Evolutionary conservation across 2,888 invertebrate genomes (phyloP).

Genomic region (Nomada fabriciana): DNA sequence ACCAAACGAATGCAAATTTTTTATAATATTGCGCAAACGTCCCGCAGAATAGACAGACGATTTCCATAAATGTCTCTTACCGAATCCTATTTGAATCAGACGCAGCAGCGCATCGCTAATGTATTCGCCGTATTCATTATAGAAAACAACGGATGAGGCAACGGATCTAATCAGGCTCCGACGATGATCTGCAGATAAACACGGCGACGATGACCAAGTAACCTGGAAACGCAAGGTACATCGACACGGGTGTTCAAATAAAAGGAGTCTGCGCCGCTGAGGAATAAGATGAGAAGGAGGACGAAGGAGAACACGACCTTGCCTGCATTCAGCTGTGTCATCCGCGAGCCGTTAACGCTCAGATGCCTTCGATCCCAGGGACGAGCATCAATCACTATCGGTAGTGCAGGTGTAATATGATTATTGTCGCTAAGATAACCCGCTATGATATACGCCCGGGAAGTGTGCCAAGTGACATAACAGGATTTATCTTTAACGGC

Average conservation of each 20-base stretch:
- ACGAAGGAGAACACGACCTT: constrained; percentile 78
- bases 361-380: constrained; percentile 75
- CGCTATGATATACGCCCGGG: constrained; percentile 70
- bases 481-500: constrained; percentile 73
- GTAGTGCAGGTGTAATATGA: constrained; percentile 81
- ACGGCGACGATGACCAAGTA: constrained; percentile 78
- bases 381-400: constrained; percentile 82
- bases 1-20: too few species aligned
- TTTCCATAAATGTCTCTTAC: too few species aligned
- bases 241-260: constrained; percentile 74
- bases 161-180: too few species aligned
- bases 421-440: constrained; percentile 75
- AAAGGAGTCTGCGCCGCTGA: constrained; percentile 79
- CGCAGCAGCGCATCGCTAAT: too few species aligned
- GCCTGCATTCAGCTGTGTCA: constrained; percentile 82
- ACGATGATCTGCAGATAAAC: constrained; percentile 65
- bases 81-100: too few species aligned
- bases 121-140: too few species aligned
- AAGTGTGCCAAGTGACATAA: constrained; percentile 77
- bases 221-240: constrained; percentile 77
- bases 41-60: too few species aligned
- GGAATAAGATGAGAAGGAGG: constrained; percentile 74
- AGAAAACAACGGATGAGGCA: too few species aligned
- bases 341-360: constrained; percentile 82
- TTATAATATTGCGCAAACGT: too few species aligned